Evolutionary conservation across 2,113 vertebrate genomes (phyloP).

Genomic region (Coracopsis vasa): DNA sequence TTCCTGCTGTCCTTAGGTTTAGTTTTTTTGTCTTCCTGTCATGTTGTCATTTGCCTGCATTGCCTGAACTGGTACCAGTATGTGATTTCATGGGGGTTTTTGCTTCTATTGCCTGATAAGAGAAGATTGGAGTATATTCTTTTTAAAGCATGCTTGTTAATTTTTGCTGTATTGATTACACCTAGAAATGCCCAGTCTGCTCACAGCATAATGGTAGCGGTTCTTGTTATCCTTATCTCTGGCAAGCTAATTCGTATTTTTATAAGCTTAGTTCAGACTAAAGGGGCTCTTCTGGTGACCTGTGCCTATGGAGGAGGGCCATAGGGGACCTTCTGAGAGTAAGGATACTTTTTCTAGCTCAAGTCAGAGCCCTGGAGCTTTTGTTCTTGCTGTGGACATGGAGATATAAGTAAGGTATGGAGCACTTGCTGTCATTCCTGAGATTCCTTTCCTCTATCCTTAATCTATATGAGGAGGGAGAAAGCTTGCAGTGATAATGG

Average conservation of each 20-base stretch:
- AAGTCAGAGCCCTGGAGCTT: background rate
- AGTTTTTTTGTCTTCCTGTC: rapidly evolving
- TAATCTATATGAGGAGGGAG: background rate
- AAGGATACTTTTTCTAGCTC: rapidly evolving
- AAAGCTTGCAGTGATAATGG: rapidly evolving
- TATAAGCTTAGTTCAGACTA: background rate
- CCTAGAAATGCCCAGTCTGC: background rate
- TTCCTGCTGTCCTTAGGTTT: rapidly evolving
- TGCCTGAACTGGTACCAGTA: background rate
- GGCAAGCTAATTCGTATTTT: background rate
- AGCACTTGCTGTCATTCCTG: rapidly evolving
- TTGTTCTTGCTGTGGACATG: rapidly evolving
- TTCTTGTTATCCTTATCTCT: background rate
- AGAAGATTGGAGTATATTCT: background rate
- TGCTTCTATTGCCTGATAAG: background rate
- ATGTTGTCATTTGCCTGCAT: rapidly evolving
- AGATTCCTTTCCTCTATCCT: background rate
- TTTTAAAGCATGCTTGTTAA: background rate
- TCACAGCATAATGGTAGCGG: background rate
- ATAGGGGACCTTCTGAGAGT: background rate
- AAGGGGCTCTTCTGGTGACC: background rate
- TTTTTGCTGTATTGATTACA: background rate
- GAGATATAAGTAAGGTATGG: rapidly evolving
- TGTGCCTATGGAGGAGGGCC: rapidly evolving
- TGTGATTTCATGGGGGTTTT: background rate